Percentiles rank a stretch among this genome's conserved stretches.
Conservation (phyloP, 2,888 invertebrate species). For the Pheosia tremula region DNA sequence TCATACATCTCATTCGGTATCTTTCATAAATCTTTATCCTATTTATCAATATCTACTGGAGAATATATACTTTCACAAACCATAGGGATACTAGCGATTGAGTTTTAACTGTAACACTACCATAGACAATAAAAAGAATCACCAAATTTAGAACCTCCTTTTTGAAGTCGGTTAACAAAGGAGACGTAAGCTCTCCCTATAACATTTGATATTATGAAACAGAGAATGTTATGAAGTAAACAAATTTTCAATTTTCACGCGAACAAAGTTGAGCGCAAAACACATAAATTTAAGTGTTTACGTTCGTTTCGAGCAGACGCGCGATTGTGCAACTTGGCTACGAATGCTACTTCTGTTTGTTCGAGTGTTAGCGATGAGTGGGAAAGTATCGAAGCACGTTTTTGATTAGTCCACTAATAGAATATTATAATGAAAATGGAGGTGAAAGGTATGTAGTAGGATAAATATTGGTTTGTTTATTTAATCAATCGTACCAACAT, state of each 20-base stretch:
- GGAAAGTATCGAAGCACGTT: neutral
- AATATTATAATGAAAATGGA: neutral
- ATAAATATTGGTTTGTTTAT: too few species aligned
- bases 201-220: neutral
- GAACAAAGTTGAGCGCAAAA: conserved; percentile 4
- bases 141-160: too few species aligned
- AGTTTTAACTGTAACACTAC: too few species aligned
- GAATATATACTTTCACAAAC: too few species aligned
- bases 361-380: neutral
- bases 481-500: too few species aligned
- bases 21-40: too few species aligned
- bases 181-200: neutral
- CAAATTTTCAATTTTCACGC: conserved; percentile 4
- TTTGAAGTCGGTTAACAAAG: neutral
- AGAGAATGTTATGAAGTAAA: neutral
- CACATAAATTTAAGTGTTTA: conserved; percentile 9
- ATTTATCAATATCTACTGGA: too few species aligned
- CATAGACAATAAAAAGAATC: too few species aligned
- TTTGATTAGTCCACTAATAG: neutral
- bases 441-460: neutral
- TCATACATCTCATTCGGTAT: too few species aligned
- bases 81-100: too few species aligned
- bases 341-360: neutral
- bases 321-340: conserved; percentile 2
- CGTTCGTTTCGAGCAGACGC: conserved; percentile 1